These are phyloP conservation scores for Sabatieria punctata DNA, from an alignment of 2,888 invertebrate genomes.

Conservation along the genomic window DNA sequence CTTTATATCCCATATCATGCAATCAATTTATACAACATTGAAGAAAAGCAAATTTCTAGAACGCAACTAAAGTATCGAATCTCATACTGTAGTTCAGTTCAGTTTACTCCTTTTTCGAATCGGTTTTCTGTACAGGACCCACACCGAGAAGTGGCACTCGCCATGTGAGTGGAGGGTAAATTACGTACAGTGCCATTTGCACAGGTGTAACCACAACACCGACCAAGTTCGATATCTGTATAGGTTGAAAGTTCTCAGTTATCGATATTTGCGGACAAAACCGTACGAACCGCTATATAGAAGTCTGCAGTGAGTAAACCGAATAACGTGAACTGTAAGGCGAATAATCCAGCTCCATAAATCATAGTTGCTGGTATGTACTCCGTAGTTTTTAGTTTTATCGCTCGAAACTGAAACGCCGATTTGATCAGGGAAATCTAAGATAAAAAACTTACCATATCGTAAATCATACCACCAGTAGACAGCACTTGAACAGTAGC, in stretches of 20 bases:
- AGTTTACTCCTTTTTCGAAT: no score
- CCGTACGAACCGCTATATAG: conserved; percentile 19
- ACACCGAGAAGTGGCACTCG: conserved; percentile 23
- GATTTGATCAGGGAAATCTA: no score
- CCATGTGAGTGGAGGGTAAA: conserved; percentile 29
- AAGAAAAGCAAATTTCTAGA: no score
- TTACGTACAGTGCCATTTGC: conserved; percentile 21
- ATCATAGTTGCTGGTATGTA: conserved; percentile 25
- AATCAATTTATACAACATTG: no score
- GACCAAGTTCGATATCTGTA: conserved; percentile 23
- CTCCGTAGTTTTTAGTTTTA: conserved; percentile 21
- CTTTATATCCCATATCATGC: no score
- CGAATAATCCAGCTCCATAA: conserved; percentile 21
- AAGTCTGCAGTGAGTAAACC: conserved; percentile 20
- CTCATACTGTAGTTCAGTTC: no score
- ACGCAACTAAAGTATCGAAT: no score
- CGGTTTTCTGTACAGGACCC: conserved; percentile 15
- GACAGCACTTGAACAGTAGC: conserved; percentile 24
- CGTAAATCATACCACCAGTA: conserved; percentile 21
- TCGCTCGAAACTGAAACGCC: conserved; percentile 19
- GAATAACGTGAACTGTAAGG: conserved; percentile 23
- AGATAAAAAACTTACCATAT: conserved; percentile 15
- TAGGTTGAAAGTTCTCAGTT: no score
- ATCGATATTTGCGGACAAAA: no score
- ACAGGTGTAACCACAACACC: conserved; percentile 21